Evolutionary conservation across 2,797 vertebrate genomes (phyloP), one percentile per base, ranked within the genome.

Genomic region (Lateolabrax maculatus): DNA sequence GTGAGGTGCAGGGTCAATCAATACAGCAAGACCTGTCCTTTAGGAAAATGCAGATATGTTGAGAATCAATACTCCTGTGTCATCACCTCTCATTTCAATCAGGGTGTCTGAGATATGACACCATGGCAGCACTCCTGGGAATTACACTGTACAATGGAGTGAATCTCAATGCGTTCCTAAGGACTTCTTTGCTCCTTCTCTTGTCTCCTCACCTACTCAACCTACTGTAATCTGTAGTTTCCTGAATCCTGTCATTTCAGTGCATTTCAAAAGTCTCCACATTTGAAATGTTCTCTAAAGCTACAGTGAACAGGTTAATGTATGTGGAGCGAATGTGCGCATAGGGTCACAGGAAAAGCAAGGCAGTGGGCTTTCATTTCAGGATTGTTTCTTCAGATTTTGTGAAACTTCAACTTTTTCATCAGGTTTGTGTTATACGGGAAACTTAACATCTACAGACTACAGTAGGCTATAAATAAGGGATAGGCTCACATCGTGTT

Each of bases 41-140:
- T 90, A 77, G 82, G 66, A 88, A 85, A 89, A 94, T 94, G 92
- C 91, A 93, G 91, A 93, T 91, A 77, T 90, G 87, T 79, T 72
- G 53, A 60, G 84, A 87, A 94, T 95, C 92, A 55, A 94, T 95
- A 87, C 29, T 25, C 67, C 82, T 56, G 85, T 91, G 89, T 93
- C 93, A 93, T 90, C 89, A 74, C 80, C 86, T 88, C 89, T 93
- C 75, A 84, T 89, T 92, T 92, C 86, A 90, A 84, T 93, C 90
- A 86, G 36, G 37, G 16, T 3, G 58, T 72, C 58, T 56, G 60
- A 70, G 83, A 90, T 87, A 91, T 93, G 91, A 90, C 75, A 76
- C 79, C 55, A 55, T 37, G 71, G 81, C 71, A 61, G 39, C 76
- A 65, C 87, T 71, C 77, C 44, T 2, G 65, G 66, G 79, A 80